phyloP scores from a whole-genome alignment of 53 echinoderm and acorn worm genomes.

The Echinometra lucunter region DNA sequence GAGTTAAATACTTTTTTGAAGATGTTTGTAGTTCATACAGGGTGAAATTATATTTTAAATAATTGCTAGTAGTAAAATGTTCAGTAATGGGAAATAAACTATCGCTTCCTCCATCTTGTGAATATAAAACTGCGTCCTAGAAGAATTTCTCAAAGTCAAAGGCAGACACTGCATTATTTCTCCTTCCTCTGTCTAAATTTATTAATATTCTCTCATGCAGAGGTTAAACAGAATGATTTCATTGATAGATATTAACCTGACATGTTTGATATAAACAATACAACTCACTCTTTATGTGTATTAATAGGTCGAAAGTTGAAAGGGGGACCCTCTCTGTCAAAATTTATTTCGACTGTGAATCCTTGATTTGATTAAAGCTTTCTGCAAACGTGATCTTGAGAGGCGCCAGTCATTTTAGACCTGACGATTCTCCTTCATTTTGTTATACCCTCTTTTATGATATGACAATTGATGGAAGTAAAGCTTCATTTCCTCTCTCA shows the following conservation, averaged over 20 bases:
- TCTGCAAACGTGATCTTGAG: constrained; percentile 39
- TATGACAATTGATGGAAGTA: constrained; percentile 23
- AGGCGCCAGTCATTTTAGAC: constrained; percentile 41
- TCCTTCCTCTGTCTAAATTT: not conserved
- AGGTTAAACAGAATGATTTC: not conserved
- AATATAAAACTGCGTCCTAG: not conserved
- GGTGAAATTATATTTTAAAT: not conserved
- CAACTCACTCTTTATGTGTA: not conserved
- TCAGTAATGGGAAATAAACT: not conserved
- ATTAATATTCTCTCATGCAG: not conserved
- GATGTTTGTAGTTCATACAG: not conserved
- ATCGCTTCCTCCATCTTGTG: not conserved
- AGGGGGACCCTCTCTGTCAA: constrained; percentile 11
- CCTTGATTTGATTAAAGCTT: constrained; percentile 52
- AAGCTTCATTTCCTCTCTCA: constrained; percentile 36
- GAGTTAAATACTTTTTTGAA: not conserved
- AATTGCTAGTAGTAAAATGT: no score
- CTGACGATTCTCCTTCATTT: not conserved
- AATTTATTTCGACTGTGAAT: constrained; percentile 35
- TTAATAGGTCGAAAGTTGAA: not conserved
- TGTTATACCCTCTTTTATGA: not conserved
- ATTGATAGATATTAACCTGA: not conserved
- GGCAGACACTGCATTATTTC: not conserved
- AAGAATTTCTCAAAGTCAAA: not conserved
- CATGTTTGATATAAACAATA: constrained; percentile 44